phyloP scores from a whole-genome alignment of 2,113 vertebrate genomes.

The Hucho hucho region DNA sequence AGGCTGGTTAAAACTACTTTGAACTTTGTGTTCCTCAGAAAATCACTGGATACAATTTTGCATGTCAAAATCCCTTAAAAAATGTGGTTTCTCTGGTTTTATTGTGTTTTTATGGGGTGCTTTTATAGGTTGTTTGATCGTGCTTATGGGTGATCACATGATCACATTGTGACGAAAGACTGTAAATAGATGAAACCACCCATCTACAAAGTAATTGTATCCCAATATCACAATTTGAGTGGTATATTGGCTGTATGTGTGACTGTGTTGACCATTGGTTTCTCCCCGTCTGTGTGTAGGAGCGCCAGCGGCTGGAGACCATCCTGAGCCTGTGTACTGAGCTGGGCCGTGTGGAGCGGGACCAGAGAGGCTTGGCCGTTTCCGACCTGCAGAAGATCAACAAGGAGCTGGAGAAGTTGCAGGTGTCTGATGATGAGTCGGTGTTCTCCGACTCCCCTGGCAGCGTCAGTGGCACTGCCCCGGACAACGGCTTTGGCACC shows the following conservation, averaged over 20 bases:
- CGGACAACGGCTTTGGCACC: conserved; percentile 60
- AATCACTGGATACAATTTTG: not conserved
- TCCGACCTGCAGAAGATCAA: conserved; percentile 94
- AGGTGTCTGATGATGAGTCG: conserved; percentile 79
- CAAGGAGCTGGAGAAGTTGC: conserved; percentile 91
- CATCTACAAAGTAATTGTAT: not conserved
- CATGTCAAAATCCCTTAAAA: not conserved
- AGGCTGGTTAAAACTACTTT: not conserved
- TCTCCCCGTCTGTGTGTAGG: conserved; percentile 63
- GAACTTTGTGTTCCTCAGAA: not conserved
- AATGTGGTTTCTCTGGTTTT: not conserved
- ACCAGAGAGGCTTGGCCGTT: conserved; percentile 72
- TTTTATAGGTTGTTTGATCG: not conserved
- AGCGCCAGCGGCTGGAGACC: conserved; percentile 91
- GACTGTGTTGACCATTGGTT: not conserved
- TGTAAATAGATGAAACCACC: no score
- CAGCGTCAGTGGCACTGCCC: conserved; percentile 60
- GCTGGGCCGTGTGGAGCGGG: conserved; percentile 74
- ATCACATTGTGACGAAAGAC: not conserved
- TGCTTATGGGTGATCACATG: not conserved
- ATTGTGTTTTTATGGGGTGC: not conserved
- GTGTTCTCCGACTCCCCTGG: conserved; percentile 80
- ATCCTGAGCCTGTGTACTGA: conserved; percentile 91
- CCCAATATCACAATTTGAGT: not conserved
- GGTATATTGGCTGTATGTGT: conserved; percentile 3